Base-by-base conservation (phyloP, 2,797 vertebrate genomes). In the Ibycter americanus region DNA sequence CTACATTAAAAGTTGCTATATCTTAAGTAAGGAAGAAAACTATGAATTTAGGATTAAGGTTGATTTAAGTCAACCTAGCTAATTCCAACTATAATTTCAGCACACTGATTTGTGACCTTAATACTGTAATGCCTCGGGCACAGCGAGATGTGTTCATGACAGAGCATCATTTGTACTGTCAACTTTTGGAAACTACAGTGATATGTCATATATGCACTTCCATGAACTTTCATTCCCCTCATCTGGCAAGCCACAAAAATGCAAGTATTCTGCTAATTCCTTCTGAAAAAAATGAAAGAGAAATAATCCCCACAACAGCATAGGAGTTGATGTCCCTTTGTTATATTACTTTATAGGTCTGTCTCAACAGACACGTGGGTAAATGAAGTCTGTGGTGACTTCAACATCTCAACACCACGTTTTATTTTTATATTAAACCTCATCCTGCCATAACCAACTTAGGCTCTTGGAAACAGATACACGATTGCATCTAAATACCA, bases 1-100 rank as follows among this genome's bases (percentile, higher is more conserved):
- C 87, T 95, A 97, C 78, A 96, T 96, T 94, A 76, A 67, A 95
- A 83, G 46, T 42, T 81, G 65, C 83, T 83, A 81, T 74, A 78
- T 52, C 83, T 86, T 91, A 96, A 89, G 46, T 15, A 71, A 67
- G n/a, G 55, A 93, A 83, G 42, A 54, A 71, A 95, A 96, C 29
- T 21, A 32, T 59, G 44, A 86, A 92, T 95, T 95, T 55, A 86
- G 70, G 84, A 90, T 96, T 88, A 96, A 90, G 47, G 54, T 26
- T 74, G 79, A 90, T 90, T 91, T 72, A 86, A 93, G 25, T 79
- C 81, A 96, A 70, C 66, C 77, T 44, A 62, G 83, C 52, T 94
- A 95, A 96, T 94, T 87, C 87, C 80, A 87, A 14, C 70, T 63
- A 42, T 56, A 83, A 96, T 84, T 97, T 74, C 90, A 80, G 42